A percentile compares a stretch with the other conserved stretches of the same genome.
Conservation (phyloP, 2,888 invertebrate species). For the Amorpha juglandis region DNA sequence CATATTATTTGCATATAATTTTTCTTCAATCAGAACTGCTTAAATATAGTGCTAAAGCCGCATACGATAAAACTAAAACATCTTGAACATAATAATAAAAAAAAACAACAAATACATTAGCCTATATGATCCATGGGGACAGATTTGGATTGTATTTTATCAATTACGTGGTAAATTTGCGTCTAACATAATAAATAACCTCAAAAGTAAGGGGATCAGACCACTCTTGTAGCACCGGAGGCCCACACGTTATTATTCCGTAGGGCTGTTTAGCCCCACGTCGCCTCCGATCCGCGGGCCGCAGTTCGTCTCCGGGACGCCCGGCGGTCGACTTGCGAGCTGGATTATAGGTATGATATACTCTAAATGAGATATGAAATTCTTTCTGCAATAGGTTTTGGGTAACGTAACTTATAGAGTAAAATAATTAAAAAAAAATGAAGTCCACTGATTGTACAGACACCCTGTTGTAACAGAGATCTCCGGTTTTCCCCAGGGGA, state of each 20-base stretch:
- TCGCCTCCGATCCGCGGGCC: slow-evolving; percentile 69
- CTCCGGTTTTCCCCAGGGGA: too few relatives aligned
- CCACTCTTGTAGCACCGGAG: neutral
- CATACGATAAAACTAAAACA: neutral
- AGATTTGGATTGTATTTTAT: too few relatives aligned
- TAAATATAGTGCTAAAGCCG: neutral
- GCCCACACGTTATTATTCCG: slow-evolving; percentile 48
- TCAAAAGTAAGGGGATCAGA: neutral
- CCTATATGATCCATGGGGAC: too few relatives aligned
- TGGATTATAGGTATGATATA: slow-evolving; percentile 85
- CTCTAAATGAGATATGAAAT: too few relatives aligned
- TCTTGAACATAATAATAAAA: too few relatives aligned
- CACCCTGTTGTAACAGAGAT: too few relatives aligned
- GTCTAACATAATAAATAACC: neutral
- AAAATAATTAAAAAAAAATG: too few relatives aligned
- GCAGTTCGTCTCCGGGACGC: slow-evolving; percentile 78
- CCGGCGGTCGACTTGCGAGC: slow-evolving; percentile 82
- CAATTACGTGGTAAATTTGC: too few relatives aligned
- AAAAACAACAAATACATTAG: too few relatives aligned
- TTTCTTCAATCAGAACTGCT: neutral
- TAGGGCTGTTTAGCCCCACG: slow-evolving; percentile 80
- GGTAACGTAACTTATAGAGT: too few relatives aligned
- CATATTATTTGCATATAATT: neutral
- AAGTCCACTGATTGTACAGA: too few relatives aligned
- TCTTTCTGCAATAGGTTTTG: too few relatives aligned